Percentiles rank a stretch among this genome's conserved stretches.
Conservation (phyloP, 1,140 invertebrate species). For the Cotesia glomerata region DNA sequence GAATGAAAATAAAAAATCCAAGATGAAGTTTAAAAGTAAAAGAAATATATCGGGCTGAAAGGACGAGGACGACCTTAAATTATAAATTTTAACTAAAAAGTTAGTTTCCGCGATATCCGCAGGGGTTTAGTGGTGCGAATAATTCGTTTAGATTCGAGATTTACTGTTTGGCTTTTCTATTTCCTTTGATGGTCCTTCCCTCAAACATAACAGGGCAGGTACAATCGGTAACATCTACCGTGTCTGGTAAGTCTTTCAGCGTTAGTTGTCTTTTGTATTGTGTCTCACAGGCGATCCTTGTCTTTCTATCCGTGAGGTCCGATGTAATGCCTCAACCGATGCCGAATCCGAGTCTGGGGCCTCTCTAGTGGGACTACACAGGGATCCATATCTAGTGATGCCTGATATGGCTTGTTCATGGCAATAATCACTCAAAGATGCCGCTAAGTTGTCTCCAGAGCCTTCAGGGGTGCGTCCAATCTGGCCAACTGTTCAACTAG, state of each 20-base stretch:
- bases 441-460: neutral
- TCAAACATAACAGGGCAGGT: too few species aligned
- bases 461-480: neutral
- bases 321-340: neutral
- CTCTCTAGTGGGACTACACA: too few species aligned
- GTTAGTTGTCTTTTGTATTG: neutral
- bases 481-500: too few species aligned
- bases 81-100: neutral
- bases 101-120: neutral
- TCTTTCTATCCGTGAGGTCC: neutral
- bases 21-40: too few species aligned
- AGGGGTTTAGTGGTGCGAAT: slow-evolving; percentile 1
- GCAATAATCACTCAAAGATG: slow-evolving; percentile 3
- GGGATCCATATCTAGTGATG: too few species aligned
- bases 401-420: neutral
- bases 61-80: neutral
- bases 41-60: too few species aligned
- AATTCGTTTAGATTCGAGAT: neutral
- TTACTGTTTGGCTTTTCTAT: neutral
- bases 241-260: neutral
- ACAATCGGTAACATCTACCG: neutral
- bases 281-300: neutral
- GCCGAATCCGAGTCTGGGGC: neutral
- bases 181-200: neutral
- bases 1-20: too few species aligned